Percentiles rank a stretch among this genome's conserved stretches.
phyloP scores from a whole-genome alignment of 2,888 invertebrate genomes.

The Itoplectis maculator region DNA sequence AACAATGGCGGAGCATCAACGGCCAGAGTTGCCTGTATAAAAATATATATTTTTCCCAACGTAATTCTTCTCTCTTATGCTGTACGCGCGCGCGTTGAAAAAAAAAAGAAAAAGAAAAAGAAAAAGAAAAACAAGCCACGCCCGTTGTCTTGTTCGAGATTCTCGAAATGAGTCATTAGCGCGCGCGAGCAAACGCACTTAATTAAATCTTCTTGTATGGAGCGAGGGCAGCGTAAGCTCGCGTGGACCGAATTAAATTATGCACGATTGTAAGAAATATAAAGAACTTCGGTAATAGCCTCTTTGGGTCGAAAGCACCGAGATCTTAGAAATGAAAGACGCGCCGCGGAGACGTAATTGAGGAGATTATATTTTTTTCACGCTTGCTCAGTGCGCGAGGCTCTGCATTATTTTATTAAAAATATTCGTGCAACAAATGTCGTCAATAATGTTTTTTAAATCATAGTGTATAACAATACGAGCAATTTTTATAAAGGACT shows the following conservation, averaged over 20 bases:
- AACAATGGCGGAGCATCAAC: slow-evolving; percentile 25
- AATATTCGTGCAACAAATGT: not conserved
- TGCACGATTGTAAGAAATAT: not conserved
- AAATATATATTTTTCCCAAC: slow-evolving; percentile 4
- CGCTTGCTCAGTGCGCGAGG: not conserved
- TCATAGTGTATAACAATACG: too few relatives aligned
- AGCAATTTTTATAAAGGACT: too few relatives aligned
- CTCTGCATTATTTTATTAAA: not conserved
- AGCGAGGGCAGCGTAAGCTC: not conserved
- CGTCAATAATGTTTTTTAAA: too few relatives aligned
- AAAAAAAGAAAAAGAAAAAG: not conserved
- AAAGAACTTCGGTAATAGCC: not conserved
- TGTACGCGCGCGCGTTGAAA: too few relatives aligned
- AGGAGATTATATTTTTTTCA: not conserved
- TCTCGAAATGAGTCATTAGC: slow-evolving; percentile 24
- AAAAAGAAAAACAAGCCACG: too few relatives aligned
- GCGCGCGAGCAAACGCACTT: not conserved
- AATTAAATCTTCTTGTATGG: slow-evolving; percentile 4
- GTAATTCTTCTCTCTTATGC: not conserved
- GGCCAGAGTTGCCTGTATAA: not conserved
- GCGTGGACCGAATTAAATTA: slow-evolving; percentile 2
- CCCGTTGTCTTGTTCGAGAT: slow-evolving; percentile 14
- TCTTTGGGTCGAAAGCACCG: not conserved
- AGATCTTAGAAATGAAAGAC: not conserved
- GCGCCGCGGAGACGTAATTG: not conserved